Evolutionary conservation across 2,888 invertebrate genomes (phyloP).

Genomic region (Omphaloscelis lunosa): DNA sequence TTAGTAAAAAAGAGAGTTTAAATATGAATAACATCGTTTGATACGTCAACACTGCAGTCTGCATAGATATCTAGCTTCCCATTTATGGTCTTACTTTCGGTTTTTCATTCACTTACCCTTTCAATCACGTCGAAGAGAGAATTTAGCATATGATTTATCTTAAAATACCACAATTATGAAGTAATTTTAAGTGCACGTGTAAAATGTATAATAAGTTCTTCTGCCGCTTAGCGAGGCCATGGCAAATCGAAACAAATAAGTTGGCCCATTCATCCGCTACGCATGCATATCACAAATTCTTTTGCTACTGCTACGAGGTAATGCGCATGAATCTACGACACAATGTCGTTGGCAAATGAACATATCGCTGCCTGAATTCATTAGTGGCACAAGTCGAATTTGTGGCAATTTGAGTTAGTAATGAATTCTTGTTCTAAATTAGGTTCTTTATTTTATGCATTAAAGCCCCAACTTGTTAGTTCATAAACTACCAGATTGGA

Average conservation of each 20-base stretch:
- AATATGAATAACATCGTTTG: too few relatives aligned
- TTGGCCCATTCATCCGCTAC: slow-evolving; percentile 10
- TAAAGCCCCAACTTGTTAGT: too few relatives aligned
- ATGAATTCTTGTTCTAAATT: too few relatives aligned
- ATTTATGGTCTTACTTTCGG: not conserved
- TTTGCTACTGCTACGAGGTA: not conserved
- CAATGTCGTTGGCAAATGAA: not conserved
- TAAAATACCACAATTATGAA: slow-evolving; percentile 15
- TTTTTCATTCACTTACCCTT: not conserved
- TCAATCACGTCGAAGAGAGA: not conserved
- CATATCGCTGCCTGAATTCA: too few relatives aligned
- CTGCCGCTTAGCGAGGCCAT: slow-evolving; percentile 21
- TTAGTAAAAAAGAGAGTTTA: too few relatives aligned
- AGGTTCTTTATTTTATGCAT: too few relatives aligned
- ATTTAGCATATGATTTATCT: slow-evolving; percentile 26
- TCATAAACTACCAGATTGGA: too few relatives aligned
- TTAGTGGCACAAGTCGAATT: too few relatives aligned
- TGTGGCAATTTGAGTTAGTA: too few relatives aligned
- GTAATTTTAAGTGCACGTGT: not conserved
- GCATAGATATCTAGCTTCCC: not conserved
- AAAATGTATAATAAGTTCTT: not conserved
- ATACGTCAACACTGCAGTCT: not conserved
- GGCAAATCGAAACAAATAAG: slow-evolving; percentile 3
- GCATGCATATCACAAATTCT: not conserved
- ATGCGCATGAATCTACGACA: not conserved